Percentiles rank a stretch among this genome's conserved stretches.
phyloP scores from a whole-genome alignment of 2,797 vertebrate genomes.

The Gila robusta region DNA sequence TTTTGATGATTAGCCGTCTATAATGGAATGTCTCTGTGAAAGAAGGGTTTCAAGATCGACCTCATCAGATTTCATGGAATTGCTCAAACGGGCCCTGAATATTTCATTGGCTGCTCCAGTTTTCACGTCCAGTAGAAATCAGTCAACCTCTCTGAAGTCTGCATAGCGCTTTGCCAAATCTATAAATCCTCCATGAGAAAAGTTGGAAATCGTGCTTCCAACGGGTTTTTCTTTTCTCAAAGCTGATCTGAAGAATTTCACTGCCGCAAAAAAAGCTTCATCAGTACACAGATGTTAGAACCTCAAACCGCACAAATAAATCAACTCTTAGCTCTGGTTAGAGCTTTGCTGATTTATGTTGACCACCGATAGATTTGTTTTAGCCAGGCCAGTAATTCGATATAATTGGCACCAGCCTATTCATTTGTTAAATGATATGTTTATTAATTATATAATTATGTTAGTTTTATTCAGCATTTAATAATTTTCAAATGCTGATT shows the following conservation, averaged over 20 bases:
- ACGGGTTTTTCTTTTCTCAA: slow-evolving; percentile 15
- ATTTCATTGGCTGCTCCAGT: slow-evolving; percentile 32
- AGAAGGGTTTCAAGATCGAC: background rate
- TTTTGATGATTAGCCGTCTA: background rate
- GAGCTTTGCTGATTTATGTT: background rate
- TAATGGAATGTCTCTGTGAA: background rate
- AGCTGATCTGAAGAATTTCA: background rate
- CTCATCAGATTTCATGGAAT: slow-evolving; percentile 1
- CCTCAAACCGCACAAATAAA: background rate
- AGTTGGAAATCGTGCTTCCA: background rate
- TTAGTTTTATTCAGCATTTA: background rate
- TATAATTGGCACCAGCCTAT: background rate
- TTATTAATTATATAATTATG: background rate
- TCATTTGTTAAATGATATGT: background rate
- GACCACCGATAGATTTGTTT: background rate
- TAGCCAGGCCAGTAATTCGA: background rate
- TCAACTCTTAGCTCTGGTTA: background rate
- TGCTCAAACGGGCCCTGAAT: slow-evolving; percentile 3
- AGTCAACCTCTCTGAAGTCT: slow-evolving; percentile 22
- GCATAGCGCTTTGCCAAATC: slow-evolving; percentile 1
- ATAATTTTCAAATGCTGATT: background rate
- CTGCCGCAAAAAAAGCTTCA: background rate
- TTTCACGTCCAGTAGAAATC: slow-evolving; percentile 18
- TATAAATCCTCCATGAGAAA: slow-evolving; percentile 31
- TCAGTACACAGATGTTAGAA: background rate